A percentile compares a stretch with the other conserved stretches of the same genome.
These are phyloP conservation scores for Nibea albiflora DNA, from an alignment of 2,113 vertebrate species.

Conservation along the genomic window DNA sequence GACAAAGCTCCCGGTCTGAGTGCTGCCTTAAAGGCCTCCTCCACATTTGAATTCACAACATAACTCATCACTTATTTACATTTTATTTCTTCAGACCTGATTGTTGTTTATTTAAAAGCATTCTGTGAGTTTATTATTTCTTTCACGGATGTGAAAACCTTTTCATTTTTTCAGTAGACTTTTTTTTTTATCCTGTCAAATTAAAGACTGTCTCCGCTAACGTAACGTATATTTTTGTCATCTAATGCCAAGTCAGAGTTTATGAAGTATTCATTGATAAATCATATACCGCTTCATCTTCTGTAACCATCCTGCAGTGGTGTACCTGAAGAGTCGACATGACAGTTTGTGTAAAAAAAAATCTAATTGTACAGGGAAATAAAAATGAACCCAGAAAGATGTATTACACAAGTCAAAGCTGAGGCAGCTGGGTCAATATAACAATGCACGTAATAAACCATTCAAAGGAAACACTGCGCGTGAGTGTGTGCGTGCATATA, in stretches of 20 bases:
- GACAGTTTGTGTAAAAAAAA: slow-evolving; percentile 93
- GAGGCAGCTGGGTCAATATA: slow-evolving; percentile 45
- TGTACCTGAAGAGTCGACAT: slow-evolving; percentile 88
- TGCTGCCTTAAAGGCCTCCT: slow-evolving; percentile 26
- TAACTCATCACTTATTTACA: slow-evolving; percentile 12
- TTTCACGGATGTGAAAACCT: slow-evolving; percentile 40
- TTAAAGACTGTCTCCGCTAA: slow-evolving; percentile 9
- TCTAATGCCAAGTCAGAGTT: slow-evolving; percentile 27
- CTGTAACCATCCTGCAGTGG: slow-evolving; percentile 18
- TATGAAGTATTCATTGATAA: slow-evolving; percentile 43
- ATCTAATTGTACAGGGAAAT: slow-evolving; percentile 78
- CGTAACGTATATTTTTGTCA: slow-evolving; percentile 4
- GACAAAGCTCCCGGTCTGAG: slow-evolving; percentile 47
- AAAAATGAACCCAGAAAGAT: slow-evolving; percentile 36
- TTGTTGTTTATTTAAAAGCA: slow-evolving; percentile 53
- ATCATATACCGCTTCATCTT: slow-evolving; percentile 16
- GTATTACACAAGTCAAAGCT: slow-evolving; percentile 38
- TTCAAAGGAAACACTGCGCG: slow-evolving; percentile 20
- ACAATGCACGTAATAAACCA: slow-evolving; percentile 30
- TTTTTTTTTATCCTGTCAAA: slow-evolving; percentile 17
- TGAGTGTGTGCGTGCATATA: not conserved
- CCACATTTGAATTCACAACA: slow-evolving; percentile 41
- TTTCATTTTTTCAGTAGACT: slow-evolving; percentile 9
- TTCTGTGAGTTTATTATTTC: slow-evolving; percentile 43
- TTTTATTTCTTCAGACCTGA: slow-evolving; percentile 31